Percentiles rank a stretch among this genome's conserved stretches.
Evolutionary conservation across 2,888 invertebrate species (phyloP).

Genomic region (Pristionchus entomophagus): DNA sequence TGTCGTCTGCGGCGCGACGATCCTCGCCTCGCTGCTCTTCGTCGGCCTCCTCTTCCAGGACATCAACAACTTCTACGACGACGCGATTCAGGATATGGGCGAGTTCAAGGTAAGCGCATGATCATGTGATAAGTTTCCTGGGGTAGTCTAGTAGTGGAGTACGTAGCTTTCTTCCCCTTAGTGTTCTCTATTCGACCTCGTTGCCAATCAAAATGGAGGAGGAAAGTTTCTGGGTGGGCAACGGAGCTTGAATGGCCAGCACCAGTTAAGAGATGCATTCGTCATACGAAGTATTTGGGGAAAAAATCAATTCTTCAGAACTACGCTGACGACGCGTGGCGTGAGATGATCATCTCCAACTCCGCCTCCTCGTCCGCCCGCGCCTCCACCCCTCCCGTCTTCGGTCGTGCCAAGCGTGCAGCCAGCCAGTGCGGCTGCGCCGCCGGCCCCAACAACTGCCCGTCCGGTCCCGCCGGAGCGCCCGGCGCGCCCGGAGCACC

Average conservation of each 20-base stretch:
- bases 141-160: no score
- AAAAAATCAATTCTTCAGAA: constrained; percentile 1
- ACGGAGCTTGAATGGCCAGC: no score
- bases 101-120: constrained; percentile 62
- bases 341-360: constrained; percentile 46
- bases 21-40: constrained; percentile 63
- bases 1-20: constrained; percentile 62
- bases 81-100: constrained; percentile 66
- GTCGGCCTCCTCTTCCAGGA: constrained; percentile 68
- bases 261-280: no score
- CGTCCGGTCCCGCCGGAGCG: constrained; percentile 52
- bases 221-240: no score
- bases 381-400: neutral
- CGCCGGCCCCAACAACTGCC: constrained; percentile 46
- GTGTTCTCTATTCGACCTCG: no score
- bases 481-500: constrained; percentile 66
- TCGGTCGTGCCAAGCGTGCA: constrained; percentile 43
- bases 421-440: constrained; percentile 37
- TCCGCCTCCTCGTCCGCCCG: neutral
- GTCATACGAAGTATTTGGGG: no score
- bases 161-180: no score
- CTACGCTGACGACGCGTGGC: constrained; percentile 48
- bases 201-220: no score
- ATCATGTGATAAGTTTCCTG: neutral
- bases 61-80: constrained; percentile 68